Evolutionary conservation across 2,888 invertebrate genomes (phyloP).

Genomic region (Cecidostiba fungosa): DNA sequence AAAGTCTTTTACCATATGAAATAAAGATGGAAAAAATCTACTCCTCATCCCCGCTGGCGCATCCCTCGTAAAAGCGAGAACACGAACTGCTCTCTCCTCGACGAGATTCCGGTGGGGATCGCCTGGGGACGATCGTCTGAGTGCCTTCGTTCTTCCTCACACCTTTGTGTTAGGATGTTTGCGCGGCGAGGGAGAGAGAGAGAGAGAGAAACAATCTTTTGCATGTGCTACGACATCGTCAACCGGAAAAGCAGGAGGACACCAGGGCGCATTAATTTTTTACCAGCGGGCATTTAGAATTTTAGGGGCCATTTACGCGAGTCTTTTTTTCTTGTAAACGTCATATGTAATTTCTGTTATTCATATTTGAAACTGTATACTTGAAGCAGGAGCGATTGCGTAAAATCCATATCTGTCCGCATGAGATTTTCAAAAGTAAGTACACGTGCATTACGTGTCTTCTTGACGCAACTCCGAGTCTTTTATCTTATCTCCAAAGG

Average conservation of each 20-base stretch:
- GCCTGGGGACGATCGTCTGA: constrained; percentile 18
- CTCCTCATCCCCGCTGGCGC: not conserved
- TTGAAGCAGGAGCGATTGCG: no score
- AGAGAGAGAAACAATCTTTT: not conserved
- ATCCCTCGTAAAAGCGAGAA: not conserved
- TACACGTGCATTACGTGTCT: not conserved
- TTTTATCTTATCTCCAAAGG: not conserved
- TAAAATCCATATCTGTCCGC: not conserved
- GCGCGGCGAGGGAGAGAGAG: not conserved
- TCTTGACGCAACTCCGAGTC: not conserved
- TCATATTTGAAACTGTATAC: no score
- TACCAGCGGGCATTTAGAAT: not conserved
- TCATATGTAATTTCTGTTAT: not conserved
- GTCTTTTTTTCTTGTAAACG: not conserved
- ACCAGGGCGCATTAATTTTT: not conserved
- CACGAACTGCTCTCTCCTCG: not conserved
- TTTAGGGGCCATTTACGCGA: not conserved
- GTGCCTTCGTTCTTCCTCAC: not conserved
- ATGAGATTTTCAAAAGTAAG: not conserved
- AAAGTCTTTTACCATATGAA: not conserved
- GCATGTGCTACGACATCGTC: not conserved
- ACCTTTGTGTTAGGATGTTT: not conserved
- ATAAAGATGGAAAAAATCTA: not conserved
- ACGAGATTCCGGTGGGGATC: not conserved
- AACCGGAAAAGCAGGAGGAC: not conserved